A percentile compares a stretch with the other conserved stretches of the same genome.
phyloP scores from a whole-genome alignment of 2,797 vertebrate species.

The Urophycis tenuis region DNA sequence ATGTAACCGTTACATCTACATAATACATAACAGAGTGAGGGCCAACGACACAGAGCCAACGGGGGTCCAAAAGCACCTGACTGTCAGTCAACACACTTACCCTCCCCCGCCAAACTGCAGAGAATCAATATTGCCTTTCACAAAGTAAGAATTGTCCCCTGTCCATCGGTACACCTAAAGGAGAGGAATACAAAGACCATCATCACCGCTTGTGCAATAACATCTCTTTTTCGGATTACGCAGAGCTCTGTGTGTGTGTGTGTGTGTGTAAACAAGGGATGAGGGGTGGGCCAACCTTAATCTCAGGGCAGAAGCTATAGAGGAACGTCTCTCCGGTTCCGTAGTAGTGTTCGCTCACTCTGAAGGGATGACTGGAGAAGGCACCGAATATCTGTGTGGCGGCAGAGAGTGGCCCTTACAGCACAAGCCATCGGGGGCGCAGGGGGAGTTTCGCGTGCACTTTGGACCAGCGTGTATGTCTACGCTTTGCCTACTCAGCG shows the following conservation, averaged over 20 bases:
- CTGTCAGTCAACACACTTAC: constrained; percentile 62
- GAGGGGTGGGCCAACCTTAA: constrained; percentile 74
- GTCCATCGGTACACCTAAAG: constrained; percentile 90
- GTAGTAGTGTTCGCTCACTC: constrained; percentile 93
- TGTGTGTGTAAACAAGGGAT: not conserved
- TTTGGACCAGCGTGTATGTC: not conserved
- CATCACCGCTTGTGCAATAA: not conserved
- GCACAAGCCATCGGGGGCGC: no score
- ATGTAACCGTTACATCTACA: no score
- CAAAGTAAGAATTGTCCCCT: constrained; percentile 97
- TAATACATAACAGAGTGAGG: not conserved
- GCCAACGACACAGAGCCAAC: not conserved
- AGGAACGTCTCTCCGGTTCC: constrained; percentile 98
- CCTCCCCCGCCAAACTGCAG: constrained; percentile 96
- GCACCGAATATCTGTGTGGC: constrained; percentile 88
- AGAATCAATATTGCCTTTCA: constrained; percentile 90
- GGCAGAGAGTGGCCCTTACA: not conserved
- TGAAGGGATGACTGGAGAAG: constrained; percentile 93
- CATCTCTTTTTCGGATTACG: not conserved
- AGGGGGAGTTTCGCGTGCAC: no score
- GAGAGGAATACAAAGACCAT: not conserved
- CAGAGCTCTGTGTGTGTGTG: not conserved
- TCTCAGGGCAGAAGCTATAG: constrained; percentile 91
- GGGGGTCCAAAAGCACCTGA: not conserved
- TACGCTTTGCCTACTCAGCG: not conserved